Base-by-base conservation (phyloP, 2,888 invertebrate species). In the Vesta saturnalis region DNA sequence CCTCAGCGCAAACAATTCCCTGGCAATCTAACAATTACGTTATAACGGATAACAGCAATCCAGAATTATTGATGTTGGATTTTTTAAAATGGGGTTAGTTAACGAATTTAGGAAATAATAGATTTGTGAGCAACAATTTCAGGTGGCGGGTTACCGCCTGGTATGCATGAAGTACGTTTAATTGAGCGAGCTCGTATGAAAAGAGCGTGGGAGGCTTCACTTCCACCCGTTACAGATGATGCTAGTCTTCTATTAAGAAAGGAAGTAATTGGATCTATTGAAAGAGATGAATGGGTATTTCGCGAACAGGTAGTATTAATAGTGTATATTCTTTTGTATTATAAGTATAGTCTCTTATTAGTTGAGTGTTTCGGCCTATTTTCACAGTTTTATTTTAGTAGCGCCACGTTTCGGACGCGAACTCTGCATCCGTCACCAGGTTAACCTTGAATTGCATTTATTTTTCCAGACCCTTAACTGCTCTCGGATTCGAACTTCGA, bases 201-300 rank as follows among this genome's bases (percentile, higher is more conserved):
- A 74, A 85, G 88, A 73, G 86, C 87, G 46, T 91, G 91, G 87
- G 89, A 90, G 77, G 83, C 87, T 30, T 82, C 86, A 0, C 82
- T 91, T 60, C 87, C 89, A 1, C 87, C 88, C 15, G 82, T 88
- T 60, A 85, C 86, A 66, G 81, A 85, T 19, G 83, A 85, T 21
- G 82, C 83, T 77, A 88, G 89, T 76, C 88, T 89, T 78, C 89
- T 90, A 76, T 85, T 86, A 58, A 85, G 91, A 1, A 85, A 88
- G 12, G 85, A 85, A n/a, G 89, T 94, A 76, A 87, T 95, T 71
- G 89, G 89, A 57, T 92, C 93, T n/a, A 88, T 95, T 72, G 95
- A 95, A 82, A 88, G 90, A 68, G 91, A 94, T 74, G 91, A 94
- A 78, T 95, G 94, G 94, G 87, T 92, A 8, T 91, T 92, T 61